Base-by-base conservation (phyloP, 2,888 invertebrate genomes). In the Plutella xylostella region DNA sequence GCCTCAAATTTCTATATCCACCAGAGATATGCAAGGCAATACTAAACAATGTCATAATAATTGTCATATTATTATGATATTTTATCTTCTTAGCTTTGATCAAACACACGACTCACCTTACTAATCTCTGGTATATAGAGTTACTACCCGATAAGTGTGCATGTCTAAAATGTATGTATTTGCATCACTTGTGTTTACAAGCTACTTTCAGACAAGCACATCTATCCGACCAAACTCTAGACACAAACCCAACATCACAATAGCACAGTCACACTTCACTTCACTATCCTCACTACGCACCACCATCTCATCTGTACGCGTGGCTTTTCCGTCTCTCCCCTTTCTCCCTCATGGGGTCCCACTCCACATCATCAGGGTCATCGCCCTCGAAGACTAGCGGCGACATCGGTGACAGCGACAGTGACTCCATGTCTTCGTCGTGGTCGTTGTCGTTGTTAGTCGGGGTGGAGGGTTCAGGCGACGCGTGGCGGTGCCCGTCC, bases 291-390 rank as follows among this genome's bases (percentile, higher is more conserved):
- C 25, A 25, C 25, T 25, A 9, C 6, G 33, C 3, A 14, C 15
- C 33, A 2, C 12, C 31, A 42, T 38, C 57, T 68, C 57, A 79
- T 51, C 72, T 72, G 49, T 73, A 68, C 2, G 64, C 51, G 42
- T 31, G 21, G 18, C 59, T 63, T 42, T 68, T 73, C 22, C 77
- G 57, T 3, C 67, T 54, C 3, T 77, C 78, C 1, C 65, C 65
- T 42, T 66, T 54, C 4, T 76, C 79, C 1, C 65, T 65, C 42
- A 72, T 59, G 3, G 82, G 87, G 17, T 88, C 89, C 94, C 94
- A 94, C 65, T 94, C 94, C 5, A 90, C 90, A 79, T 94, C 94
- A 66, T 93, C 92, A 20, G 93, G 93, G 73, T 94, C 94, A 64
- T 93, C 93, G 55, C 91, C 91, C 52, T 92, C 92, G 75, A 77